Base-by-base conservation (phyloP, 2,888 invertebrate genomes). In the Corbicula japonica region DNA sequence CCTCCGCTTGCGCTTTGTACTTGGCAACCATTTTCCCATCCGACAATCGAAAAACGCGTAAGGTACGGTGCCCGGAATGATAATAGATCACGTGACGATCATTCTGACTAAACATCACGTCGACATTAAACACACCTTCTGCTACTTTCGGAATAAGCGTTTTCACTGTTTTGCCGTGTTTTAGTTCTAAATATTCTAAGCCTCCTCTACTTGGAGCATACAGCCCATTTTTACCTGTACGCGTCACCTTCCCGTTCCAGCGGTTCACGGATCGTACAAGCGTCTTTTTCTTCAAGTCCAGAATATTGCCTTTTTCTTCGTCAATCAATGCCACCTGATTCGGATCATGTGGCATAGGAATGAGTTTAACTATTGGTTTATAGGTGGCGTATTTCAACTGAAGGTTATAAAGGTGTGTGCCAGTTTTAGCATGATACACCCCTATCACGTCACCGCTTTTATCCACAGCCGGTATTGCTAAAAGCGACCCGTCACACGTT, bases 41-140 rank as follows among this genome's bases (percentile, higher is more conserved):
- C 0, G 95, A 94, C 15, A 98, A 96, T 87, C 98, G 96, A 93
- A 99, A 99, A 0, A 99, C 97, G 76, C 99, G 95, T 69, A 99
- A 95, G 0, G 99, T 99, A 93, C 98, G 97, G 89, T 97, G 96
- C 0, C 99, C 99, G 86, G 98, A 99, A 92, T 99, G 99, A 91
- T 99, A 99, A 92, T 99, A 99, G 62, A 99, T 95, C 1, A 99
- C 99, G 89, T 99, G 98, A 89, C 97, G 96, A 88, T 99, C 98
- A 1, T 96, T 97, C 83, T 97, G 96, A 75, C 98, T 98, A 93
- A 99, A 99, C 94, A 97, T 96, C 4, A 90, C 89, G 84, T 98
- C 97, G 26, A 99, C 98, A 1, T 97, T 98, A 93, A 99, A 99
- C 0, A 99, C 99, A 0, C 99, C 99, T 93, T 99, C 99, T 0